Percentiles rank a stretch among this genome's conserved stretches.
phyloP scores from a whole-genome alignment of 2,888 invertebrate genomes.

The Penaeus monodon region DNA sequence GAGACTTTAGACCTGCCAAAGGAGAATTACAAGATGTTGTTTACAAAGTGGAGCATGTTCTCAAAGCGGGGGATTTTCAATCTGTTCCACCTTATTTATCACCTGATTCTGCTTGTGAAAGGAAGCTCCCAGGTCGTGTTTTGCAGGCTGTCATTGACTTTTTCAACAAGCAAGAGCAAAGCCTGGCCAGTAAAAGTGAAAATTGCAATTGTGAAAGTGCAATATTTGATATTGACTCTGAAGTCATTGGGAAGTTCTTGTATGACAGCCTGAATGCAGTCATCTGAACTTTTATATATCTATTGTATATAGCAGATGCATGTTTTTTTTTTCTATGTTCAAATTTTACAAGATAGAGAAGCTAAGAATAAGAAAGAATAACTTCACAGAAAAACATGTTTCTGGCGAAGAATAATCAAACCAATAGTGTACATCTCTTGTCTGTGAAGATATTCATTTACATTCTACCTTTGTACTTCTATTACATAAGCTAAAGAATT shows the following conservation, averaged over 20 bases:
- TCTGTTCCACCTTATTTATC: constrained; percentile 59
- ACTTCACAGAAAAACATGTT: too few species aligned
- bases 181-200: constrained; percentile 12
- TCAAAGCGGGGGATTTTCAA: constrained; percentile 56
- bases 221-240: constrained; percentile 21
- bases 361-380: too few species aligned
- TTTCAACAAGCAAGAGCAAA: constrained; percentile 51
- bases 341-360: too few species aligned
- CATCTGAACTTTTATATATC: too few species aligned
- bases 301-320: too few species aligned
- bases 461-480: too few species aligned
- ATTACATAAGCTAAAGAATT: too few species aligned
- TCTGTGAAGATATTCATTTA: too few species aligned
- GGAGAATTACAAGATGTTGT: constrained; percentile 56
- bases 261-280: too few species aligned
- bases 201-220: neutral
- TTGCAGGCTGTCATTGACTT: constrained; percentile 39
- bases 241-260: constrained; percentile 31
- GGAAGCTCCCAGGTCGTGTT: constrained; percentile 34
- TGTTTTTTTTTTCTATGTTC: too few species aligned
- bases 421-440: too few species aligned
- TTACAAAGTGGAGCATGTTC: constrained; percentile 53
- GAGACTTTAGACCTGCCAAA: constrained; percentile 60
- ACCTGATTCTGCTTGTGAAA: constrained; percentile 48
- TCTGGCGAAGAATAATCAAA: too few species aligned